Base-by-base conservation (phyloP, 1,140 invertebrate species). In the Leptinotarsa lineolata region DNA sequence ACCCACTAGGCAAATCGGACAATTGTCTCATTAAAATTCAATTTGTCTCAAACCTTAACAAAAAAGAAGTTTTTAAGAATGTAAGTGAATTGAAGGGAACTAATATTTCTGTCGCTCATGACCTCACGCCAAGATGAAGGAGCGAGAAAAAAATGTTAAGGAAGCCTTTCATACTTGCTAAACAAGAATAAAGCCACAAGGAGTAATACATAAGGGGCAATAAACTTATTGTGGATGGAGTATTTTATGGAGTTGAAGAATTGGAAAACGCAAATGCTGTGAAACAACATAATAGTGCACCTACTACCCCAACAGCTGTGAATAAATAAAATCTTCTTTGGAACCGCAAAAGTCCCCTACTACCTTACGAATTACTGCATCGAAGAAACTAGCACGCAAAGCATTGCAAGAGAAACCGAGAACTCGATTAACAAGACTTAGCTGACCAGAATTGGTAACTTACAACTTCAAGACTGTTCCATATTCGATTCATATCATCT, bases 91-190 rank as follows among this genome's bases (percentile, higher is more conserved):
- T 60, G 59, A 60, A 60, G 20, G 59, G 59, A 21, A 60, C 16
- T 8, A 60, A 60, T 60, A 60, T 60, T 60, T 60, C 59, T n/a
- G n/a, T 60, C n/a, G 59, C 16, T 21, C 59, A 60, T 60, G 59
- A 60, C n/a, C 59, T 60, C 16, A 60, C 59, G 5, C 59, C 6
- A 6, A 60, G n/a, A 60, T n/a, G n/a, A 60, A 60, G 59, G n/a
- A 60, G 59, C n/a, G 59, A 60, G 6, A n/a, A 5, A 6, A 60
- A 60, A 60, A 60, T 11, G 5, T 21, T 60, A n/a, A n/a, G 59
- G n/a, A 60, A 60, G n/a, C 59, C 5, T 60, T n/a, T 60, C 45
- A 5, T 46, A 6, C 45, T 46, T 46, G 45, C 45, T 13, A 13
- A 46, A 13, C 45, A 46, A 46, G 45, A 46, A 6, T 5, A 46